phyloP scores from a whole-genome alignment of 2,888 invertebrate genomes.

The Exephanes ischioxanthus region DNA sequence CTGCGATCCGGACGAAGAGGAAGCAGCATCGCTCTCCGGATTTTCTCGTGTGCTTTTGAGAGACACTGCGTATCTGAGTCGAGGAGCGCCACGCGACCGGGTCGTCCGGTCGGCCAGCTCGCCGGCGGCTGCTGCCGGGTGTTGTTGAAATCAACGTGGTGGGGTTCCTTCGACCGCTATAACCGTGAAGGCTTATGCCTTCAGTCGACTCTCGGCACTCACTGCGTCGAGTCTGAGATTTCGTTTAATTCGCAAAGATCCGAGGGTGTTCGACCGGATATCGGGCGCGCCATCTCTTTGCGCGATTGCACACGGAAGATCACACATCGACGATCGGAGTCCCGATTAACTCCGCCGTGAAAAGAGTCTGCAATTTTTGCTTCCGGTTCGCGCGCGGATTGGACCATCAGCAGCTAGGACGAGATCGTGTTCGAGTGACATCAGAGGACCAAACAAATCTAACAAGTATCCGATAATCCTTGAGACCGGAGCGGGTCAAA shows the following conservation, averaged over 20 bases:
- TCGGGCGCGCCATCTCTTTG: background rate
- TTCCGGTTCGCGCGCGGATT: background rate
- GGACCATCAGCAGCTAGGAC: background rate
- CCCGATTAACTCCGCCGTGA: background rate
- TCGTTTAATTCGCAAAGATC: slow-evolving; percentile 74
- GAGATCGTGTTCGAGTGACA: background rate
- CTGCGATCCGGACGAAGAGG: background rate
- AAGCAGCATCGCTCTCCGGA: slow-evolving; percentile 15
- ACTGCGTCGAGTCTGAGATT: slow-evolving; percentile 82
- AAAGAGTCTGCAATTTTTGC: background rate
- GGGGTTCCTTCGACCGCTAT: slow-evolving; percentile 83
- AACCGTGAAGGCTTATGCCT: slow-evolving; percentile 78
- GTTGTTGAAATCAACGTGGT: slow-evolving; percentile 82
- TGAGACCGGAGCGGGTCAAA: background rate
- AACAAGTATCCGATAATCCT: background rate
- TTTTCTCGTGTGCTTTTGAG: slow-evolving; percentile 76
- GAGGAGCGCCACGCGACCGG: slow-evolving; percentile 82
- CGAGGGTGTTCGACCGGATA: background rate
- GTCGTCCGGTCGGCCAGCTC: slow-evolving; percentile 78
- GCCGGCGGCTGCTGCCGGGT: slow-evolving; percentile 79
- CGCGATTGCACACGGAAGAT: background rate
- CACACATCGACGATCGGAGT: background rate
- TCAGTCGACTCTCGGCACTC: slow-evolving; percentile 84
- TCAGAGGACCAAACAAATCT: background rate
- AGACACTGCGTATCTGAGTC: slow-evolving; percentile 82